Evolutionary conservation across 2,113 vertebrate species (phyloP).

Genomic region (Leptocoma aspasia): DNA sequence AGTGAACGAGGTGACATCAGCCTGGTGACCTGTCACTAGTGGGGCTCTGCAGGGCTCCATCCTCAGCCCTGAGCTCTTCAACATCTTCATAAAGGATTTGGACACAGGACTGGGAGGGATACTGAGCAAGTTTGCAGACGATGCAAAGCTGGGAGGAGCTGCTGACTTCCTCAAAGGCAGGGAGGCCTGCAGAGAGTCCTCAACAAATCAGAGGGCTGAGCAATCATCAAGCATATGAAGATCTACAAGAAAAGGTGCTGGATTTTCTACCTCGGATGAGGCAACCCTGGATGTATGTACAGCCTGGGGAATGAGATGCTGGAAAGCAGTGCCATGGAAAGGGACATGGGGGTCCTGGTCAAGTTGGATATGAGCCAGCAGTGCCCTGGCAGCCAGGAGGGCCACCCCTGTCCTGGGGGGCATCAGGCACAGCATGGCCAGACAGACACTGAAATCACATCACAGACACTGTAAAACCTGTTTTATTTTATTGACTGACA

Average conservation of each 20-base stretch:
- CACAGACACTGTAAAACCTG: neutral
- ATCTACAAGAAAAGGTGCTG: neutral
- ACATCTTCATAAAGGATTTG: neutral
- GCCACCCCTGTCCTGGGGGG: rapidly evolving
- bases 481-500: neutral
- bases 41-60: no score
- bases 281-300: rapidly evolving
- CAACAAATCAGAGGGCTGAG: neutral
- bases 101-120: neutral
- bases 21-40: neutral
- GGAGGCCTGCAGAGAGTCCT: neutral
- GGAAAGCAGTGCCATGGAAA: neutral
- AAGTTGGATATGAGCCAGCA: neutral
- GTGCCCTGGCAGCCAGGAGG: neutral
- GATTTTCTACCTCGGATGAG: neutral
- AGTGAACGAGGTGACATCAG: neutral
- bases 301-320: neutral
- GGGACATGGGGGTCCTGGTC: rapidly evolving
- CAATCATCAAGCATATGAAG: rapidly evolving
- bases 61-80: rapidly evolving
- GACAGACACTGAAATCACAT: no score
- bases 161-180: neutral
- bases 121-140: neutral
- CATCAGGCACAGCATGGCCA: neutral
- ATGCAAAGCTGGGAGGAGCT: neutral